phyloP scores from a whole-genome alignment of 2,113 vertebrate species.

The Percopsis transmontana region DNA sequence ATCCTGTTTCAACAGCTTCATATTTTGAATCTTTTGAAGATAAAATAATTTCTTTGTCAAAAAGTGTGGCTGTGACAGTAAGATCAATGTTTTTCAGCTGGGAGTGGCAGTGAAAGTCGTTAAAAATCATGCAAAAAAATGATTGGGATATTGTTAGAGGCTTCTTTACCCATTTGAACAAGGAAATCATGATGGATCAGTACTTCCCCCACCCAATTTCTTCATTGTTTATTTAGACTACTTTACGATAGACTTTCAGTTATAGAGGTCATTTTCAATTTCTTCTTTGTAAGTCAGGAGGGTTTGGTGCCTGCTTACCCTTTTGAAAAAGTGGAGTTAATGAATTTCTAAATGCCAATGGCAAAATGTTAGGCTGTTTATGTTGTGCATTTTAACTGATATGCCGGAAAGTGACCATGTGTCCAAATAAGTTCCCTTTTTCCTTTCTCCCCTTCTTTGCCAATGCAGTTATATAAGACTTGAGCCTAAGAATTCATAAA shows the following conservation, averaged over 20 bases:
- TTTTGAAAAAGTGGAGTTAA: constrained; percentile 5
- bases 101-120: neutral
- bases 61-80: constrained; percentile 1
- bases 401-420: neutral
- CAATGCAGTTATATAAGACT: neutral
- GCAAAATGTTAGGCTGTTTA: neutral
- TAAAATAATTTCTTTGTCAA: neutral
- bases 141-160: too few relatives aligned
- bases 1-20: too few relatives aligned
- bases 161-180: too few relatives aligned
- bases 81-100: constrained; percentile 2
- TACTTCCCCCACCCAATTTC: constrained; percentile 18
- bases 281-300: neutral
- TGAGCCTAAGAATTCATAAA: neutral
- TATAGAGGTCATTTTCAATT: constrained; percentile 3
- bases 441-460: neutral
- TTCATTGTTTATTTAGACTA: too few relatives aligned
- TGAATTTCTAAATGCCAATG: neutral
- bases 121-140: constrained; percentile 35
- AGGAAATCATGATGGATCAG: constrained; percentile 26
- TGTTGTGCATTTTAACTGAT: neutral
- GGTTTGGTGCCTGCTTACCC: neutral
- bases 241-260: neutral
- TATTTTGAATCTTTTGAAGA: too few relatives aligned
- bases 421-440: neutral